A percentile compares a stretch with the other conserved stretches of the same genome.
These are phyloP conservation scores for Euclidia mi DNA, from an alignment of 2,888 invertebrate species.

Conservation along the genomic window DNA sequence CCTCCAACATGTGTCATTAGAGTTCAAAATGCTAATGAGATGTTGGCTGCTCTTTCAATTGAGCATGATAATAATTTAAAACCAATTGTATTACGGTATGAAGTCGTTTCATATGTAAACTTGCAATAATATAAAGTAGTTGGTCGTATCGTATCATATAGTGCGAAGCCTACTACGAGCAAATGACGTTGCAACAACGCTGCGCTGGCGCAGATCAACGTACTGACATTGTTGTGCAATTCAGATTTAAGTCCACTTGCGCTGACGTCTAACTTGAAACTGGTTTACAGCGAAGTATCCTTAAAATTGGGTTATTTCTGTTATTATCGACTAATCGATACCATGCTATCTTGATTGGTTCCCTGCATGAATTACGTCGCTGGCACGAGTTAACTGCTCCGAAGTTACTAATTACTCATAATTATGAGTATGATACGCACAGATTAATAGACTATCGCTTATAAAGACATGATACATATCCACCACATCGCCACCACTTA, in stretches of 20 bases:
- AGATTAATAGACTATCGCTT: too few species aligned
- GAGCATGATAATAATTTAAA: conserved; percentile 1
- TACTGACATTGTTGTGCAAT: conserved; percentile 59
- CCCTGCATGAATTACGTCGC: neutral
- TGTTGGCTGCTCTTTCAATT: neutral
- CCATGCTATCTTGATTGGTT: conserved; percentile 15
- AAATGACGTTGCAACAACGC: conserved; percentile 48
- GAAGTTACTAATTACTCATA: too few species aligned
- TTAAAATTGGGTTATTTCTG: conserved; percentile 34
- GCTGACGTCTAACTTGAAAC: conserved; percentile 48
- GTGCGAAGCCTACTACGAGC: conserved; percentile 39
- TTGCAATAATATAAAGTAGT: conserved; percentile 30
- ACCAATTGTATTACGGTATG: conserved; percentile 12
- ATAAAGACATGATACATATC: too few species aligned
- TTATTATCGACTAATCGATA: conserved; percentile 8
- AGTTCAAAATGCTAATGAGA: too few species aligned
- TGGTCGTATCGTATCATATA: conserved; percentile 29
- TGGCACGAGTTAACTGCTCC: too few species aligned
- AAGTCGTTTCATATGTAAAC: conserved; percentile 22
- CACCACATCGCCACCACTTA: too few species aligned
- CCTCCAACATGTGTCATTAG: too few species aligned
- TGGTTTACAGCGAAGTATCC: conserved; percentile 38
- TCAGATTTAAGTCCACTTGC: conserved; percentile 59
- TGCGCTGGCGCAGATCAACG: conserved; percentile 44
- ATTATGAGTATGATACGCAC: neutral